These are phyloP conservation scores for Callipepla californica DNA, from an alignment of 2,113 vertebrate species.

Conservation along the genomic window DNA sequence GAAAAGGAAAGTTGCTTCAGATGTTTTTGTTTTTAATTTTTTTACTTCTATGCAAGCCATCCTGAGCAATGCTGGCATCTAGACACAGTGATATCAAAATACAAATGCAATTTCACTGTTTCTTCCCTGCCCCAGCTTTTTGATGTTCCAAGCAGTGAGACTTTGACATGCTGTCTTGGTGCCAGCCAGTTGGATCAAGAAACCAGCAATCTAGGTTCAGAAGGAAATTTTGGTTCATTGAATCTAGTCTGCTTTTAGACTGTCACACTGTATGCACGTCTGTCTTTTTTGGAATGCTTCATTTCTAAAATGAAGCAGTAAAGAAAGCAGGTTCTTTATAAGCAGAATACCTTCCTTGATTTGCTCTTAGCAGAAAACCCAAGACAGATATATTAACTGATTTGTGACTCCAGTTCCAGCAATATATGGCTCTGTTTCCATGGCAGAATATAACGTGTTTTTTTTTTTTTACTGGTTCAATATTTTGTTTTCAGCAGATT, in stretches of 20 bases:
- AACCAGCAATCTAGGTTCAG: not conserved
- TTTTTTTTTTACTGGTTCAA: not conserved
- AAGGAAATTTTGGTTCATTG: not conserved
- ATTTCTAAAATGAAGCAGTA: not conserved
- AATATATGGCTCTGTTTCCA: not conserved
- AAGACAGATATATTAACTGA: not conserved
- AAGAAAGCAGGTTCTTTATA: not conserved
- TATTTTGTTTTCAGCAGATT: conserved; percentile 3
- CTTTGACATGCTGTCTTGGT: not conserved
- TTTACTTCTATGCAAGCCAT: not conserved
- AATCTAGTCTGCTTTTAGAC: not conserved
- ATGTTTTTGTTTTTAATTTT: not conserved
- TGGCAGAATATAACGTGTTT: not conserved
- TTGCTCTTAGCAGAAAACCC: not conserved
- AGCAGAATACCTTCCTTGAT: not conserved
- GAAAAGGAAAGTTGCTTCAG: not conserved
- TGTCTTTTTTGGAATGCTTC: not conserved
- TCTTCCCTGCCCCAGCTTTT: not conserved
- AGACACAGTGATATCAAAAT: not conserved
- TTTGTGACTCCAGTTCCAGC: not conserved
- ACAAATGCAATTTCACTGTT: not conserved
- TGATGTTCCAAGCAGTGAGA: not conserved
- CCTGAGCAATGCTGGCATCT: not conserved
- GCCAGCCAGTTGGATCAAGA: not conserved
- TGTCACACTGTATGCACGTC: not conserved